Percentiles rank a stretch among this genome's conserved stretches.
phyloP scores from a whole-genome alignment of 2,888 invertebrate genomes.

The Sipha maydis region DNA sequence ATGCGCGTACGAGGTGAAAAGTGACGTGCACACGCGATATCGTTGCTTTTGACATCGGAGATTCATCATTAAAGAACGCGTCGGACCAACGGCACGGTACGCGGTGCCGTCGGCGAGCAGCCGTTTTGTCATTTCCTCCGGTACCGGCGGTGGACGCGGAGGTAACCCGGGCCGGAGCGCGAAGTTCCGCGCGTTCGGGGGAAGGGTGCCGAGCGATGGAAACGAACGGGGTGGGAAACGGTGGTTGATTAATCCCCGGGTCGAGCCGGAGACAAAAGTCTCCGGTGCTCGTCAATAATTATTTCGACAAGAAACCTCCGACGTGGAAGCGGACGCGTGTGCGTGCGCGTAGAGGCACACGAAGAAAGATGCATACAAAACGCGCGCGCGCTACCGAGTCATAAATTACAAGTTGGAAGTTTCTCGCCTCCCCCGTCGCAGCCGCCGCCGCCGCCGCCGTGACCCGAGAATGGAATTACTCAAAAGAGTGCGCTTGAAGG shows the following conservation, averaged over 20 bases:
- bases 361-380: conserved; percentile 61
- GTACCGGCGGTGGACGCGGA: background rate
- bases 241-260: conserved; percentile 59
- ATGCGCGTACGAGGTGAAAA: background rate
- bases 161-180: background rate
- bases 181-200: background rate
- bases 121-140: conserved; percentile 48
- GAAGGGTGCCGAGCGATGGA: background rate
- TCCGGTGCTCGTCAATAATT: conserved; percentile 61
- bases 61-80: conserved; percentile 32
- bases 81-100: background rate
- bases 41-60: conserved; percentile 33
- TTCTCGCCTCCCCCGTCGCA: conserved; percentile 4
- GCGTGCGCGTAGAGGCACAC: background rate
- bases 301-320: conserved; percentile 59
- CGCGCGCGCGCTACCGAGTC: conserved; percentile 52
- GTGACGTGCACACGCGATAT: background rate
- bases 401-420: conserved; percentile 62
- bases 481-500: conserved; percentile 62
- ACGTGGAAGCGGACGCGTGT: conserved; percentile 15
- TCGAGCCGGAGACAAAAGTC: conserved; percentile 58
- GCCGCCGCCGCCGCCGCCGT: background rate
- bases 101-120: background rate
- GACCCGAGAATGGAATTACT: conserved; percentile 56
- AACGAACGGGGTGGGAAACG: background rate